Base-by-base conservation (phyloP, 2,113 vertebrate genomes). In the Piaya cayana region DNA sequence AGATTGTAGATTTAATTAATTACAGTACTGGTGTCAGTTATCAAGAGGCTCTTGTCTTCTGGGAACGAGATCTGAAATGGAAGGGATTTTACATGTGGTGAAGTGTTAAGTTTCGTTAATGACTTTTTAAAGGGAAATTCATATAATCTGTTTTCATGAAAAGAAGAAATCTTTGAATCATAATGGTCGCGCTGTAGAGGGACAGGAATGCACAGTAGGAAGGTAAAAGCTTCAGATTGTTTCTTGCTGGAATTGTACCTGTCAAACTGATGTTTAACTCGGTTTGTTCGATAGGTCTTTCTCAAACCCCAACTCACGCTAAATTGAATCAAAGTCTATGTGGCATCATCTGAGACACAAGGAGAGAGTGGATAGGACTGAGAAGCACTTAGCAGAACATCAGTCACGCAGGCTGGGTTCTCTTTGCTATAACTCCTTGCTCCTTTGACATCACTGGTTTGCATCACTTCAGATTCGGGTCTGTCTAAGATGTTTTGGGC, bases 381-480 rank as follows among this genome's bases (percentile, higher is more conserved):
- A 92, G 85, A 67, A 90, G 71, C 92, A 95, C 92, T 96, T 96
- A 97, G 85, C 37, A 77, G 71, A 80, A 63, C 93, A 90, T 92
- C 75, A 94, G 92, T 95, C 91, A 92, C 37, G 37, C 70, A 53
- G 80, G 43, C 72, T 32, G 20, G 62, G 53, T 85, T 88, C 84
- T 90, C 39, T 60, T 88, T 56, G 39, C 6, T 92, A 12, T 89
- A 94, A 91, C 82, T 91, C 91, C 45, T 87, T 74, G 32, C 32
- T 94, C 59, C n/a, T 90, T 88, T 96, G 87, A 93, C 78, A 76
- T 62, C 50, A 63, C 42, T 77, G 70, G 63, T 69, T 75, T 70
- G 52, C 74, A 84, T 89, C 63, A 77, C 50, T 87, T 91, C 65
- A 93, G 89, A 80, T 90, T 94, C 71, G 90, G 67, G 50, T 82